phyloP scores from a whole-genome alignment of 2,797 vertebrate species.

The Neosalanx taihuensis region DNA sequence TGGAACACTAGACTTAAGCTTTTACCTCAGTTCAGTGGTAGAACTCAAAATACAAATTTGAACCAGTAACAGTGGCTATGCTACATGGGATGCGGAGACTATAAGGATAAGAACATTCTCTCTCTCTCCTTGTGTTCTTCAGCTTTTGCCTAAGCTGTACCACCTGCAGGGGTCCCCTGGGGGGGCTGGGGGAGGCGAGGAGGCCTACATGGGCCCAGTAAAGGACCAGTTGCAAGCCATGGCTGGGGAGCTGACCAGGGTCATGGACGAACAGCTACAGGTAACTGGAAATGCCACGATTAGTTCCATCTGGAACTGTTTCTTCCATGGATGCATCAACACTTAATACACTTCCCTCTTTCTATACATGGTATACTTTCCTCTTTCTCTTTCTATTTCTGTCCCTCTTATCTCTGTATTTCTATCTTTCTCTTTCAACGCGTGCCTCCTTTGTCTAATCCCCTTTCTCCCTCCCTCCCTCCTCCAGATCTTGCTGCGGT shows the following conservation, averaged over 20 bases:
- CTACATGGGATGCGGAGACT: no score
- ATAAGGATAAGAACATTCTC: not conserved
- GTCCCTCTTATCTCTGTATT: not conserved
- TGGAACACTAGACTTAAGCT: no score
- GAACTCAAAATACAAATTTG: no score
- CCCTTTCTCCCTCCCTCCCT: not conserved
- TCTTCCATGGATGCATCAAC: no score
- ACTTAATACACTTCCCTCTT: not conserved
- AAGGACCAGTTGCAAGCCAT: constrained; percentile 90
- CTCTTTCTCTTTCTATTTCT: not conserved
- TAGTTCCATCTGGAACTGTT: no score
- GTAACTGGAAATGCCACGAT: constrained; percentile 55
- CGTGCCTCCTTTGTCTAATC: not conserved
- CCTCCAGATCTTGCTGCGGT: constrained; percentile 79
- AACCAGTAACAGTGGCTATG: no score
- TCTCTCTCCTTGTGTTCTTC: not conserved
- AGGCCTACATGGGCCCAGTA: constrained; percentile 78
- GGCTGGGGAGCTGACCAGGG: constrained; percentile 87
- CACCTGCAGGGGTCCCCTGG: constrained; percentile 73
- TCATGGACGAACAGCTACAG: constrained; percentile 93
- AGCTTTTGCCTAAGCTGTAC: constrained; percentile 93
- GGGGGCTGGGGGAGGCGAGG: constrained; percentile 56
- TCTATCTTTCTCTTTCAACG: not conserved
- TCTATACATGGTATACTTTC: not conserved
- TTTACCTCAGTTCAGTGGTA: no score